Evolutionary conservation across 2,113 vertebrate genomes (phyloP), one percentile per base, ranked within the genome.

Genomic region (Sterrhoptilus dennistouni): DNA sequence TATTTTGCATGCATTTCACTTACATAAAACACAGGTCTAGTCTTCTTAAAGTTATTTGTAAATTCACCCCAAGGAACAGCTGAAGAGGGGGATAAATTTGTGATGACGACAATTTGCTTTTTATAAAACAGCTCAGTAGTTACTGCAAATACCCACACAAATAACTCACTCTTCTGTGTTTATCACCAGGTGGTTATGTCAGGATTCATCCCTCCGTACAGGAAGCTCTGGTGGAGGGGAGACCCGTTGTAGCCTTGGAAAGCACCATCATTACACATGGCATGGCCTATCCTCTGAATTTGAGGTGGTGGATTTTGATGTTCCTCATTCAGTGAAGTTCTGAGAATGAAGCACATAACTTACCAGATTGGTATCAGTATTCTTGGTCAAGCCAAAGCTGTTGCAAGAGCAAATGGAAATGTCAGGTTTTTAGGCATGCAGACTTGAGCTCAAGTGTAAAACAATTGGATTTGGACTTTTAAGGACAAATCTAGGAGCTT

Each of bases 241-340:
- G 93, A 89, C 98, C 99, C 2, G 97, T 99, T 8, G 98, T 99
- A 85, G 99, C 98, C 33, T 97, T 99, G 38, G 99, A 99, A 96
- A 99, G 99, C 90, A 98, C 99, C 8, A 99, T 99, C 61, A 98
- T 99, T 93, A 99, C 99, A 36, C 99, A 99, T 17, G 99, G 99
- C 95, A 99, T 99, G 98, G 98, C 98, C 24, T 99, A 98, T 93
- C 99, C 99, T 80, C 97, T 98, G 54, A 99, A 99, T 96, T 86
- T 99, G 90, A 99, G 98, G 99, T 99, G 59, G 29, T 83, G 22
- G 12, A 64, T 90, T 87, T 95, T 85, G 45, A 35, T 87, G 47
- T 84, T 93, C 24, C 57, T 77, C 2, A 0, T 53, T 59, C 70
- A 81, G 33, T 44, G 27, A 47, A 78, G 61, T 53, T 87, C n/a